Evolutionary conservation across 2,888 invertebrate genomes (phyloP).

Genomic region (Anthrax anthrax): DNA sequence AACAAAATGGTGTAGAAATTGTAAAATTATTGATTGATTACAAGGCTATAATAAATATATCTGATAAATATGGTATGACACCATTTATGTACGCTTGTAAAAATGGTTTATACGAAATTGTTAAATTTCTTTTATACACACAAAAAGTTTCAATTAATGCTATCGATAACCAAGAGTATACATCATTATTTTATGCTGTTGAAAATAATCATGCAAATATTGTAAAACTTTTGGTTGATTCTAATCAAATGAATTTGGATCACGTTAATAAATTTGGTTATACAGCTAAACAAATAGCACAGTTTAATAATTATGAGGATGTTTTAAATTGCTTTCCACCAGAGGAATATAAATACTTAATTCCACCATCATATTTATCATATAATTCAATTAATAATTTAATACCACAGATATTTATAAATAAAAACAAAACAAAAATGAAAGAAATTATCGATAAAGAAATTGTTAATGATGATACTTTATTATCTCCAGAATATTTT

Average conservation of each 20-base stretch:
- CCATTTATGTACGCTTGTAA: conserved; percentile 31
- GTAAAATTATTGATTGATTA: conserved; percentile 21
- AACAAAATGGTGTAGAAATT: conserved; percentile 17
- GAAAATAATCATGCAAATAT: conserved; percentile 27
- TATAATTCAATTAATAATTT: conserved; percentile 26
- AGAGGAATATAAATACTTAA: conserved; percentile 16
- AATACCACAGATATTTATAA: conserved; percentile 29
- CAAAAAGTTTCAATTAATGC: conserved; percentile 25
- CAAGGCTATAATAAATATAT: conserved; percentile 25
- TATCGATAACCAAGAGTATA: conserved; percentile 27
- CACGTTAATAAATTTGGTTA: conserved; percentile 26
- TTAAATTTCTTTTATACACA: conserved; percentile 18
- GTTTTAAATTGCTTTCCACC: conserved; percentile 25
- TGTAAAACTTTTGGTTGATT: conserved; percentile 20
- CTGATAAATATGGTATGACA: conserved; percentile 28
- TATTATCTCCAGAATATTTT: conserved; percentile 32
- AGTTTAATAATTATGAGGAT: conserved; percentile 28
- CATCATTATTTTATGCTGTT: conserved; percentile 31
- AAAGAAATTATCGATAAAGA: not conserved
- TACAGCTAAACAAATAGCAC: conserved; percentile 27
- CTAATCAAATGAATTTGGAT: conserved; percentile 13
- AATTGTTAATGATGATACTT: conserved; percentile 12
- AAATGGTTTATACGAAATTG: conserved; percentile 21
- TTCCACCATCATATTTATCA: conserved; percentile 23
- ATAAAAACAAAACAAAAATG: not conserved